These are phyloP conservation scores for Acipenser transmontanus DNA, from an alignment of 2,797 vertebrate genomes.

Conservation along the genomic window DNA sequence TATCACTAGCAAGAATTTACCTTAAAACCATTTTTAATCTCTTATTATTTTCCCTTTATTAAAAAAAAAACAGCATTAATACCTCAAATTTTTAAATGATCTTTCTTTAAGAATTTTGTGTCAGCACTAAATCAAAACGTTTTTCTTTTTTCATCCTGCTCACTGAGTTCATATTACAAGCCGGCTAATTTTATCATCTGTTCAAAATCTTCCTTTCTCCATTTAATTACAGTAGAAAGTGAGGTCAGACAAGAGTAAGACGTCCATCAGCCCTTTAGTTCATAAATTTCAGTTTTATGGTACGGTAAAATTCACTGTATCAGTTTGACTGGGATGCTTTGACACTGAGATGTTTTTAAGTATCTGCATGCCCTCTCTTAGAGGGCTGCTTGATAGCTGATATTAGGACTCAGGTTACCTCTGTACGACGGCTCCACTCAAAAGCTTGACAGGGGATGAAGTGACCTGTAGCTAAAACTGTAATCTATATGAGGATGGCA, in stretches of 20 bases:
- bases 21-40: too few species aligned
- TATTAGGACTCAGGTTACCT: neutral
- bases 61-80: too few species aligned
- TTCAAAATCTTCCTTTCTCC: neutral
- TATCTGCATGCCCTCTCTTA: neutral
- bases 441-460: neutral
- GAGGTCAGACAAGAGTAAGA: neutral
- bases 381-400: neutral
- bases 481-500: neutral
- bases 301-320: neutral
- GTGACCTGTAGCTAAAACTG: neutral
- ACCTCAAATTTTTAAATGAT: too few species aligned
- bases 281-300: neutral
- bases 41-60: too few species aligned
- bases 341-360: neutral
- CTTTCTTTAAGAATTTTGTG: too few species aligned
- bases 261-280: neutral
- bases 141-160: too few species aligned
- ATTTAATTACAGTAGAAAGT: neutral
- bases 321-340: neutral
- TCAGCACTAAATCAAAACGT: too few species aligned
- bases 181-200: neutral
- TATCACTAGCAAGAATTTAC: too few species aligned
- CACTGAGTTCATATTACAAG: too few species aligned
- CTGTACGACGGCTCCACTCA: neutral